These are phyloP conservation scores for Drosophila barbarae DNA, from an alignment of 2,888 invertebrate species.

Conservation along the genomic window DNA sequence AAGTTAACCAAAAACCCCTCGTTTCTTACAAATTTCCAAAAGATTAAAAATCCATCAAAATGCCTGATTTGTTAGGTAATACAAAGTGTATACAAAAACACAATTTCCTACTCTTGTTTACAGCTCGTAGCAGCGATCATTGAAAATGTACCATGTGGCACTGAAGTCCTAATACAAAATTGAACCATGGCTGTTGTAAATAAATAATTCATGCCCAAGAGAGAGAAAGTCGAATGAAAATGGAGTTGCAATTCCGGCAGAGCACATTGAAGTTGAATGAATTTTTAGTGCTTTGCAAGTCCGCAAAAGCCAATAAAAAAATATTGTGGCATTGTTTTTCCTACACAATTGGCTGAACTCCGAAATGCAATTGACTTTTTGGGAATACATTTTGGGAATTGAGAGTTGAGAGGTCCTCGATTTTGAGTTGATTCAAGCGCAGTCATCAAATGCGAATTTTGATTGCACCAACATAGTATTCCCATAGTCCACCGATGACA, in stretches of 20 bases:
- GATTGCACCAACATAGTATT: conserved; percentile 9
- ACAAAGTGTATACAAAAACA: not conserved
- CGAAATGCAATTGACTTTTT: conserved; percentile 6
- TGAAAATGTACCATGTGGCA: conserved; percentile 6
- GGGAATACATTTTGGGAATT: conserved; percentile 11
- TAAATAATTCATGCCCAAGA: conserved; percentile 32
- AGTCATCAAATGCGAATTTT: conserved; percentile 9
- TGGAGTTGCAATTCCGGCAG: conserved; percentile 17
- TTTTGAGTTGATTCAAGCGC: not conserved
- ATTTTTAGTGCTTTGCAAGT: conserved; percentile 15
- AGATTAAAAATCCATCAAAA: not conserved
- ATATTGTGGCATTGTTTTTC: conserved; percentile 25
- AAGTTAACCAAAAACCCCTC: not conserved
- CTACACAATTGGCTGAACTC: conserved; percentile 13
- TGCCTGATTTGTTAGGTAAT: not conserved
- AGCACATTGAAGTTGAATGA: conserved; percentile 15
- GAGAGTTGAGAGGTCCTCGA: not conserved
- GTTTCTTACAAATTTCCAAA: not conserved
- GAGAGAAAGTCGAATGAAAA: conserved; percentile 11
- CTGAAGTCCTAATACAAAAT: conserved; percentile 15
- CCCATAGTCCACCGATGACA: not conserved
- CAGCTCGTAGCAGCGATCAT: conserved; percentile 1
- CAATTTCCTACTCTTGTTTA: not conserved
- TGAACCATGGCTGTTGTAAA: conserved; percentile 18
- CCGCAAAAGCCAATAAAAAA: conserved; percentile 21